These are phyloP conservation scores for Brachyptera putata DNA, from an alignment of 2,888 invertebrate species.

Conservation along the genomic window DNA sequence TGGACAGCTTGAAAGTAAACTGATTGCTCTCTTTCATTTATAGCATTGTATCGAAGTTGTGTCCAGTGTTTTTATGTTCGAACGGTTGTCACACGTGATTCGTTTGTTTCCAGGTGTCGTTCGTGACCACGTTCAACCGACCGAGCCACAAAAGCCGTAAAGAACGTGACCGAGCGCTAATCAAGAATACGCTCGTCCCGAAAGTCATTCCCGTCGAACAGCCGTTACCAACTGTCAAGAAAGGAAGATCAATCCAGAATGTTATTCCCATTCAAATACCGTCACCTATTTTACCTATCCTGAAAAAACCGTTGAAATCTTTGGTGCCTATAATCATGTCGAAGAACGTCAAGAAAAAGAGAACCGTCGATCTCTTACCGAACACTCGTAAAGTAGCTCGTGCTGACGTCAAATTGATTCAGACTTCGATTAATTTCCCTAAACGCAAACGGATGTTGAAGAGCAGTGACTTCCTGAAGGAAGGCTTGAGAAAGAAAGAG, in stretches of 20 bases:
- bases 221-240: neutral
- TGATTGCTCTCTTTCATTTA: too few relatives aligned
- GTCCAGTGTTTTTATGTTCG: too few relatives aligned
- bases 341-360: too few relatives aligned
- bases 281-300: too few relatives aligned
- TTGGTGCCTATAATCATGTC: neutral
- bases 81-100: too few relatives aligned
- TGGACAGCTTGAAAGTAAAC: too few relatives aligned
- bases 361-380: too few relatives aligned
- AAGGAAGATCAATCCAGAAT: neutral
- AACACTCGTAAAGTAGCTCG: too few relatives aligned
- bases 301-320: neutral
- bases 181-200: neutral
- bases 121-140: neutral
- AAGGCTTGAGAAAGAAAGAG: neutral
- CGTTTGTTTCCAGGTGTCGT: conserved; percentile 6
- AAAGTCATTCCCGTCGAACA: neutral
- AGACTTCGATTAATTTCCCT: conserved; percentile 5
- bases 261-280: too few relatives aligned
- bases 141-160: neutral
- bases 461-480: neutral
- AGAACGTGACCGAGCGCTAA: neutral
- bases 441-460: neutral
- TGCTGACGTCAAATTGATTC: too few relatives aligned
- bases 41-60: too few relatives aligned